phyloP scores from a whole-genome alignment of 2,888 invertebrate genomes.

The Apomyelois bistriatella region DNA sequence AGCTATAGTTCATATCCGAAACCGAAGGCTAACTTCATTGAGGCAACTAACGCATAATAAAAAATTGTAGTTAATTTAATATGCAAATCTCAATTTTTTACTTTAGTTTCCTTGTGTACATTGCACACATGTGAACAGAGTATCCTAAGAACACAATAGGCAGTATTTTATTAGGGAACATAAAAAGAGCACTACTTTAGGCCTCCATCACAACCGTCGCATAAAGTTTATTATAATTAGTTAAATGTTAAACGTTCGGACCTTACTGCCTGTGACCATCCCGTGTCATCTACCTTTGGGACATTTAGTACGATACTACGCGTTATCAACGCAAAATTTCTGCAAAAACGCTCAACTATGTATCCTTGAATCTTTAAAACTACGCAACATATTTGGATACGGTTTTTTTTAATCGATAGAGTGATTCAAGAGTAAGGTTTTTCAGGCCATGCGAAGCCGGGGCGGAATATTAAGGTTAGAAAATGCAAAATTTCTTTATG shows the following conservation, averaged over 20 bases:
- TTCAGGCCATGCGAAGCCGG: too few relatives aligned
- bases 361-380: too few relatives aligned
- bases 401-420: too few relatives aligned
- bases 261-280: constrained; percentile 28
- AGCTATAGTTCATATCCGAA: too few relatives aligned
- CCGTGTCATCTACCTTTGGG: constrained; percentile 28
- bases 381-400: too few relatives aligned
- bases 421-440: too few relatives aligned
- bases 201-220: constrained; percentile 77
- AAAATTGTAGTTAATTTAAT: neutral
- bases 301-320: neutral
- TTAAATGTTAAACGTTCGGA: constrained; percentile 29
- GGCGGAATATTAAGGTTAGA: too few relatives aligned
- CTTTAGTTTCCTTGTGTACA: constrained; percentile 35
- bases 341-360: too few relatives aligned
- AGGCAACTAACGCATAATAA: too few relatives aligned
- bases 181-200: constrained; percentile 66
- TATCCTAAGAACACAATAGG: constrained; percentile 73
- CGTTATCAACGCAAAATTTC: too few relatives aligned
- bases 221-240: constrained; percentile 25
- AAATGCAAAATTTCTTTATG: too few relatives aligned
- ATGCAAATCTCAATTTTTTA: constrained; percentile 40
- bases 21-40: too few relatives aligned
- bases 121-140: constrained; percentile 55
- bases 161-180: constrained; percentile 59